Conservation (phyloP, 2,113 vertebrate genomes). For the Artemisiospiza belli region DNA sequence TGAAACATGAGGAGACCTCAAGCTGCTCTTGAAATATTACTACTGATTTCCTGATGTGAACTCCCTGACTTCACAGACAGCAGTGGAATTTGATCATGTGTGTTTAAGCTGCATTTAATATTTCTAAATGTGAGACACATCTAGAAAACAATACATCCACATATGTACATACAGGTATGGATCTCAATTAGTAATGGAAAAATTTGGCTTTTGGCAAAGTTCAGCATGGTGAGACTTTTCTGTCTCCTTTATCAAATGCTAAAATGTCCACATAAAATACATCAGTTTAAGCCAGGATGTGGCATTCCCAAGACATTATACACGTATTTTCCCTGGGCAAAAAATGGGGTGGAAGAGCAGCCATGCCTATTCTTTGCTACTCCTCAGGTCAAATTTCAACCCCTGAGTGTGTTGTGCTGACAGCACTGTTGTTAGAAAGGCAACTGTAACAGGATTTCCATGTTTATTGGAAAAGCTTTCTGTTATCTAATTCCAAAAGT, state of each 20-base stretch:
- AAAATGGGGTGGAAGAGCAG: neutral
- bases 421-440: neutral
- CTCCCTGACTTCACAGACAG: neutral
- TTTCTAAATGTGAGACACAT: neutral
- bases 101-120: neutral
- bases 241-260: neutral
- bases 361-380: neutral
- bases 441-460: neutral
- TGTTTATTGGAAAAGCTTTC: neutral
- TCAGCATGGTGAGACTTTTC: neutral
- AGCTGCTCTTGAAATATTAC: slow-evolving; percentile 38
- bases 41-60: slow-evolving; percentile 20
- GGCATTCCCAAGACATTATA: neutral
- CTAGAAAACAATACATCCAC: neutral
- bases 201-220: neutral
- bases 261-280: neutral
- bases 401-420: neutral
- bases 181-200: neutral
- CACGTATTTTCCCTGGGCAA: neutral
- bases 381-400: neutral
- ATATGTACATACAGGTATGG: no score
- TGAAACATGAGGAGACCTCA: slow-evolving; percentile 15
- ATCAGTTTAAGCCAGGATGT: neutral
- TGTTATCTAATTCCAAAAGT: neutral
- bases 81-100: neutral